Evolutionary conservation across 2,797 vertebrate species (phyloP).

Genomic region (Catharus ustulatus): DNA sequence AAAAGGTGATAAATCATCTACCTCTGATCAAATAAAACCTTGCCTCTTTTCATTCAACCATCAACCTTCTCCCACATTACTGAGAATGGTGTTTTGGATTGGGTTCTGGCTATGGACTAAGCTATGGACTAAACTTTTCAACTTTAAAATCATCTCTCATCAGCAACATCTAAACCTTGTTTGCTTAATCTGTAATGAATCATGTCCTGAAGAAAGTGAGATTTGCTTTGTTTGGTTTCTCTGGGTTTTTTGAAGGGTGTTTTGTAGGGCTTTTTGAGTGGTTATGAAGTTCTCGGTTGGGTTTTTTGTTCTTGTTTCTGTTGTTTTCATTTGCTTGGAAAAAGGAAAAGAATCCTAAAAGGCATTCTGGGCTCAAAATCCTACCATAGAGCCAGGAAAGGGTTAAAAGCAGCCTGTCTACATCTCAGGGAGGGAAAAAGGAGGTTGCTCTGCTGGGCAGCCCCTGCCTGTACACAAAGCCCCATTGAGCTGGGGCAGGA

Average conservation of each 20-base stretch:
- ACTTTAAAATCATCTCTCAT: neutral
- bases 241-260: neutral
- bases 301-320: neutral
- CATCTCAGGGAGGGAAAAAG: neutral
- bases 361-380: neutral
- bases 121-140: neutral
- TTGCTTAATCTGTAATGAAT: neutral
- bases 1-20: constrained; percentile 33
- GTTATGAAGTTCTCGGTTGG: neutral
- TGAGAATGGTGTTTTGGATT: neutral
- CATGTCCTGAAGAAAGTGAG: neutral
- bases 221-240: neutral
- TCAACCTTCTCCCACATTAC: neutral
- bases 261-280: neutral
- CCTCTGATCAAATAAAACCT: neutral
- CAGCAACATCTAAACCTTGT: neutral
- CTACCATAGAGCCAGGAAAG: neutral
- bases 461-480: constrained; percentile 49
- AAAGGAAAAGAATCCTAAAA: neutral
- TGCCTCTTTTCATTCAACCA: neutral
- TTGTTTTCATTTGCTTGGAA: neutral
- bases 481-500: constrained; percentile 29
- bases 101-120: neutral
- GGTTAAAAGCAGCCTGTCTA: constrained; percentile 16
- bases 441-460: neutral